Base-by-base conservation (phyloP, 1,140 invertebrate genomes). In the Macrobrachium rosenbergii region DNA sequence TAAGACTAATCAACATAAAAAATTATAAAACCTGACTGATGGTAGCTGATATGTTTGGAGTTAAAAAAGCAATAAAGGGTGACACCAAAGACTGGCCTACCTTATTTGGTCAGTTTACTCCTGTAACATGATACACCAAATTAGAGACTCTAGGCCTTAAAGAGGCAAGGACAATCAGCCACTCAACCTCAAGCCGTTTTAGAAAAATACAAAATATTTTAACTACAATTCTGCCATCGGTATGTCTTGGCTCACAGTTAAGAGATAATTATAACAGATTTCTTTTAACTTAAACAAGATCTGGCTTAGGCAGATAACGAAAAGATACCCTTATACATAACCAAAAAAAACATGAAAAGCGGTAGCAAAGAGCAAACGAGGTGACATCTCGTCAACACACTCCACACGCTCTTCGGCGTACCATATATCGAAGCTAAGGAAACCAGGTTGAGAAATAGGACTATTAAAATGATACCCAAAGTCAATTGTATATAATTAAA, bases 401-500 rank as follows among this genome's bases (percentile, higher is more conserved):
- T 72, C 58, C 43, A 58, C 45, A 75, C 78, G 69, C 62, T 69
- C 83, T 52, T 52, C 12, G 52, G 52, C 52, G 7, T 12, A 10
- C 52, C 52, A 12, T 52, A 52, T 52, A 52, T 52, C 7, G 52
- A 52, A 52, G 52, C 52, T 5, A 52, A 52, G 12, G 75, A 77
- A 88, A 67, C 82, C 78, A 82, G 86, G 80, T 78, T 67, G 80
- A 83, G 73, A 88, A 82, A 88, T 82, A 88, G 86, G 86, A 82
- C 86, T 88, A 88, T 88, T 88, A 82, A 88, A 88, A 88, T 88
- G 80, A 81, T 88, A 88, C 86, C 82, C 80, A 88, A 88, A 88
- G 80, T 82, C 81, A 83, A 78, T 52, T 88, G 86, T 88, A 88
- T 88, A 88, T 83, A 88, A 88, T 88, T 88, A 88, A 88, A 88